Percentiles rank a stretch among this genome's conserved stretches.
phyloP scores from a whole-genome alignment of 2,113 vertebrate species.

The Bagarius yarrelli region DNA sequence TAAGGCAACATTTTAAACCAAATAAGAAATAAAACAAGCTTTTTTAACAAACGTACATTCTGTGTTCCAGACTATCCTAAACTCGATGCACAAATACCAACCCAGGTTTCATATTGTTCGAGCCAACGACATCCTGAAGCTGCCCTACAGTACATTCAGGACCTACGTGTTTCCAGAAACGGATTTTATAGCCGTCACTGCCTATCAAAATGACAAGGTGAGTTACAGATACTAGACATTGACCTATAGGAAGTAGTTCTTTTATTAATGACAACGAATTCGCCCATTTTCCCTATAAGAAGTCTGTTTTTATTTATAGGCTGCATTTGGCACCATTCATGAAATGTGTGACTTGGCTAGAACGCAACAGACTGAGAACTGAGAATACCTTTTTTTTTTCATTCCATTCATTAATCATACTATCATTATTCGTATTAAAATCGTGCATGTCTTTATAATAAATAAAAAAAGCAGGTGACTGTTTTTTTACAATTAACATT shows the following conservation, averaged over 20 bases:
- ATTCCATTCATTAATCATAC: not conserved
- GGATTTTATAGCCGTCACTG: conserved; percentile 94
- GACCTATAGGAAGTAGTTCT: not conserved
- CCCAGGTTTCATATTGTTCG: conserved; percentile 94
- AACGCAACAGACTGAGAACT: not conserved
- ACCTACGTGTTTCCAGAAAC: conserved; percentile 97
- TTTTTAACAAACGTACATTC: not conserved
- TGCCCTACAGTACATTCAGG: conserved; percentile 95
- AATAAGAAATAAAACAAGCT: not conserved
- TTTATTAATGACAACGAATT: not conserved
- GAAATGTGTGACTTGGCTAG: not conserved
- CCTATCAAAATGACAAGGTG: conserved; percentile 99
- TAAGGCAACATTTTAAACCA: not conserved
- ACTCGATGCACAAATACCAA: conserved; percentile 99
- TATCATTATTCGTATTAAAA: not conserved
- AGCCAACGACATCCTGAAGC: conserved; percentile 94
- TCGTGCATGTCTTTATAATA: not conserved
- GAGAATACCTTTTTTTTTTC: no score
- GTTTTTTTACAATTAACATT: not conserved
- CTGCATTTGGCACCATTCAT: not conserved
- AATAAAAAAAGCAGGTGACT: not conserved
- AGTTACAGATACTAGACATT: not conserved
- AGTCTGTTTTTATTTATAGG: not conserved
- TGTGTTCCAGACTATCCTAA: conserved; percentile 87
- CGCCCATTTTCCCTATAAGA: not conserved